A percentile compares a stretch with the other conserved stretches of the same genome.
Conservation (phyloP, 2,888 invertebrate species). For the Pristionchus entomophagus region DNA sequence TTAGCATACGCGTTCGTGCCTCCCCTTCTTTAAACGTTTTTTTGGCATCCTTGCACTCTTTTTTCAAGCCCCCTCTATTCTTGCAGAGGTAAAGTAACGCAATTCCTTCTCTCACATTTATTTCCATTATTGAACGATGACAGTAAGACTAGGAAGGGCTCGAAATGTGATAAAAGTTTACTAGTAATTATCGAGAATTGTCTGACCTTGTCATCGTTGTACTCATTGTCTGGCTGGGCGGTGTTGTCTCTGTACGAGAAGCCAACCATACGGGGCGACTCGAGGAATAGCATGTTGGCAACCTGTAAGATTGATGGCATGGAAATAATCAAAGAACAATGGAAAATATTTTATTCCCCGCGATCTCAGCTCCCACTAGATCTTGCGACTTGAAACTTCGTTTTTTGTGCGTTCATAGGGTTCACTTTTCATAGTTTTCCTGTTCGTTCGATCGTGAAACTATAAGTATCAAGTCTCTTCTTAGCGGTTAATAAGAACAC, state of each 20-base stretch:
- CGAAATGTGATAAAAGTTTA: not conserved
- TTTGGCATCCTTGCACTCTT: too few relatives aligned
- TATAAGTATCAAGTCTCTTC: too few relatives aligned
- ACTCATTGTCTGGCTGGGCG: constrained; percentile 62
- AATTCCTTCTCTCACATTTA: too few relatives aligned
- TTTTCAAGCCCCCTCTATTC: too few relatives aligned
- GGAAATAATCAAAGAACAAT: too few relatives aligned
- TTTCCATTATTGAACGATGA: not conserved
- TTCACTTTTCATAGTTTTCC: not conserved
- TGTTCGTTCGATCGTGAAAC: too few relatives aligned
- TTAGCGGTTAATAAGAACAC: too few relatives aligned
- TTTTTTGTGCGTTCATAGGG: not conserved
- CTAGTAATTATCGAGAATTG: not conserved
- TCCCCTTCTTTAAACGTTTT: too few relatives aligned
- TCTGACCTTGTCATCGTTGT: constrained; percentile 61
- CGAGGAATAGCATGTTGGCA: constrained; percentile 79
- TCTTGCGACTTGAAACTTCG: not conserved
- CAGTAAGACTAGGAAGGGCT: not conserved
- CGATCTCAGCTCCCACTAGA: too few relatives aligned
- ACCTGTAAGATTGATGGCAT: not conserved
- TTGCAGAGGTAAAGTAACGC: too few relatives aligned
- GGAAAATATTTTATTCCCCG: too few relatives aligned
- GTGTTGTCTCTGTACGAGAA: constrained; percentile 76
- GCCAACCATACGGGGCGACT: constrained; percentile 79
- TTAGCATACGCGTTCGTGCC: too few relatives aligned